Evolutionary conservation across 2,797 vertebrate genomes (phyloP).

Genomic region (Pangasius sanitwongsei): DNA sequence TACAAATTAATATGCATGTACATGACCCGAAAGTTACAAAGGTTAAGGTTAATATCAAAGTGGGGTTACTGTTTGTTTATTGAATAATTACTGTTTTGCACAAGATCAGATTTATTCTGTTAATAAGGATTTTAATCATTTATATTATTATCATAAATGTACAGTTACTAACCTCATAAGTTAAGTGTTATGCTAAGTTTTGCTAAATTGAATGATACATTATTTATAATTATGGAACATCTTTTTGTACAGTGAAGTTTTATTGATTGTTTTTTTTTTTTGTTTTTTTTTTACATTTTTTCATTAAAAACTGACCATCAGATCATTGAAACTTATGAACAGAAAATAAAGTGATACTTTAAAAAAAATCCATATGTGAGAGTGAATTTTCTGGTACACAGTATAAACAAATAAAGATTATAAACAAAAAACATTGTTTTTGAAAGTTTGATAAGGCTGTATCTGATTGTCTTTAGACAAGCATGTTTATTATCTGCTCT

Average conservation of each 20-base stretch:
- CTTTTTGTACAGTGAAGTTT: neutral
- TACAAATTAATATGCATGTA: neutral
- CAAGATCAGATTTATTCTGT: neutral
- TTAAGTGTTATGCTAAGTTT: neutral
- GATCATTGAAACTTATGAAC: neutral
- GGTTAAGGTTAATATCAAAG: neutral
- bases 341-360: neutral
- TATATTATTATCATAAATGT: neutral
- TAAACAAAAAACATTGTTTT: neutral
- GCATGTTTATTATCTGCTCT: conserved; percentile 7
- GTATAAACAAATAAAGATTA: neutral
- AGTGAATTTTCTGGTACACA: neutral
- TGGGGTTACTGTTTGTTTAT: neutral
- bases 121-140: neutral
- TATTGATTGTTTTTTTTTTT: neutral
- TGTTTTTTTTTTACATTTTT: neutral
- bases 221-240: neutral
- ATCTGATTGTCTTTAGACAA: neutral
- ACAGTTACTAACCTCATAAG: neutral
- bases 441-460: neutral
- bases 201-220: neutral
- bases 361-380: neutral
- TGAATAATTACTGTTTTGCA: neutral
- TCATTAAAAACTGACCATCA: neutral
- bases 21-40: neutral